Conservation (phyloP, 2,113 vertebrate species). For the Tichodroma muraria region DNA sequence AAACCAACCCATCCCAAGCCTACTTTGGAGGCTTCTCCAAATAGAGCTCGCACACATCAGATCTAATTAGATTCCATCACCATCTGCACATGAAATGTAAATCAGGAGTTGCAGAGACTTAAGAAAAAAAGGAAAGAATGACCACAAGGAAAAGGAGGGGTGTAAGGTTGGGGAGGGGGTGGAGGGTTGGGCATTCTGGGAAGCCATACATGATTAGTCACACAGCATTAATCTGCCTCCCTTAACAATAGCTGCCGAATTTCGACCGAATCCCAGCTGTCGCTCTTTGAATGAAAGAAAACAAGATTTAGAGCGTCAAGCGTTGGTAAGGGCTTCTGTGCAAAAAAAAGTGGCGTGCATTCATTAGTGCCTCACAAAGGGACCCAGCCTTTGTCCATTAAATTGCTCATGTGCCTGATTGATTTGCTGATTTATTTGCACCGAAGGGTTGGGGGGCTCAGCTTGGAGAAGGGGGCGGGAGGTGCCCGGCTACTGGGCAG, state of each 20-base stretch:
- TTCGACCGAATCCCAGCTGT: slow-evolving; percentile 97
- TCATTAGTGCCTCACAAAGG: slow-evolving; percentile 80
- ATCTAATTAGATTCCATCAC: slow-evolving; percentile 80
- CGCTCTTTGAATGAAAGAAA: slow-evolving; percentile 92
- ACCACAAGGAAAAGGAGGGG: slow-evolving; percentile 60
- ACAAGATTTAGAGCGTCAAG: slow-evolving; percentile 91
- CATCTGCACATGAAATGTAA: slow-evolving; percentile 72
- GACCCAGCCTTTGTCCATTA: slow-evolving; percentile 72
- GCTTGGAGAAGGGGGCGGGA: slow-evolving; percentile 27
- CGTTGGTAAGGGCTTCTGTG: slow-evolving; percentile 81
- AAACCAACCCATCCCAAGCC: background rate
- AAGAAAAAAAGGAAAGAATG: slow-evolving; percentile 67
- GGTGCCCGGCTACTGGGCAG: slow-evolving; percentile 51
- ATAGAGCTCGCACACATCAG: slow-evolving; percentile 63
- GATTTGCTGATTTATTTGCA: slow-evolving; percentile 71
- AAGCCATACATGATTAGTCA: slow-evolving; percentile 98
- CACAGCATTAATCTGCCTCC: slow-evolving; percentile 92
- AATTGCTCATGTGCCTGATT: slow-evolving; percentile 74
- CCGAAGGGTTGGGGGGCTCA: slow-evolving; percentile 48
- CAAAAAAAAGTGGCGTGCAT: slow-evolving; percentile 77
- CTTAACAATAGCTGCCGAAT: slow-evolving; percentile 88
- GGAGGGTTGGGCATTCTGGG: slow-evolving; percentile 83
- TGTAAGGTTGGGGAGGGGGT: slow-evolving; percentile 67
- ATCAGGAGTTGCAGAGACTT: slow-evolving; percentile 43
- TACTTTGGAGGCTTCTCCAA: slow-evolving; percentile 35